Base-by-base conservation (phyloP, 1,140 invertebrate species). In the Psix sp. region DNA sequence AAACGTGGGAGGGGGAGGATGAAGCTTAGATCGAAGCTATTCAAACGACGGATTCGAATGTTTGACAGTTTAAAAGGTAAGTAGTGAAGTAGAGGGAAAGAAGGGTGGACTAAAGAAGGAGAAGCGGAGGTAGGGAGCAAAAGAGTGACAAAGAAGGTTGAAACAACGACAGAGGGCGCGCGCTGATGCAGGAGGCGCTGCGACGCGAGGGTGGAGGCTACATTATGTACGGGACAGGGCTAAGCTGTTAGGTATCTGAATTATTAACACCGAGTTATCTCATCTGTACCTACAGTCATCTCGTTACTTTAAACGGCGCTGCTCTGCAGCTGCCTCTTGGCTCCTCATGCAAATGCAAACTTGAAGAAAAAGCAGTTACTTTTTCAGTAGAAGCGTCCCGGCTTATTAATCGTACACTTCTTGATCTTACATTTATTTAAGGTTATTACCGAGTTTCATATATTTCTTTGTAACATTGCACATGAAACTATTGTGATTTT, bases 161-260 rank as follows among this genome's bases (percentile, higher is more conserved):
- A 15, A 66, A 15, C 45, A 60, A 48, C 56, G 54, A 51, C 5
- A 60, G 57, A 63, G 62, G 62, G 33, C 45, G 62, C 59, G 59
- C 62, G 24, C 40, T 26, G 40, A 26, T 39, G 68, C 56, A 54
- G 63, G 70, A 48, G 60, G 60, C 71, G 51, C 45, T 70, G 62
- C 74, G 76, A 77, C 46, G 81, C 77, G 72, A 75, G 80, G 74
- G 78, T 72, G 77, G 77, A 76, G 80, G 77, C 84, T 86, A 75
- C 84, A 88, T 87, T 86, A 87, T 86, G 83, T 83, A 87, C 80
- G 80, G 83, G 84, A 86, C 86, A 86, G 79, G 84, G 81, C 85
- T 85, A 87, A 86, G 85, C 86, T 86, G 83, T 86, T 87, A 86
- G 82, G 79, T 82, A 60, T 49, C 78, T 86, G 84, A 86, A 87